phyloP scores from a whole-genome alignment of 2,113 vertebrate genomes.

The Lophochroa leadbeateri region DNA sequence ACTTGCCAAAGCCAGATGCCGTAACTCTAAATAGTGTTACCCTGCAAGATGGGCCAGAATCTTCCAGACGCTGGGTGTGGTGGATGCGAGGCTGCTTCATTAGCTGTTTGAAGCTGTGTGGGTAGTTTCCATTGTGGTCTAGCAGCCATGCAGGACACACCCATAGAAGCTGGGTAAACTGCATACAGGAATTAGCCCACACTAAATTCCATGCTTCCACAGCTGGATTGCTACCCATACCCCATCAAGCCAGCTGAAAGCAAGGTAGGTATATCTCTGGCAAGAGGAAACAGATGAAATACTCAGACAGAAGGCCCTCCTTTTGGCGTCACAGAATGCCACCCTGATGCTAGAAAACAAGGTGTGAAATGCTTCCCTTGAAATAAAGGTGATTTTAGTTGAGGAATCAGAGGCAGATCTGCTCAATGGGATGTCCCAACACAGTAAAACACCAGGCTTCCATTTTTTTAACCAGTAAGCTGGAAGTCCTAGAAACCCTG shows the following conservation, averaged over 20 bases:
- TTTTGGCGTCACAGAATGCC: background rate
- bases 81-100: slow-evolving; percentile 52
- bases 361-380: background rate
- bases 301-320: background rate
- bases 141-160: slow-evolving; percentile 53
- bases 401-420: background rate
- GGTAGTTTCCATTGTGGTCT: slow-evolving; percentile 67
- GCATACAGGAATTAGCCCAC: slow-evolving; percentile 33
- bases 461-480: background rate
- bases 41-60: slow-evolving; percentile 54
- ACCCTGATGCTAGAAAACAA: background rate
- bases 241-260: background rate
- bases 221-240: background rate
- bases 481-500: background rate
- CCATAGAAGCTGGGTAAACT: slow-evolving; percentile 45
- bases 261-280: background rate
- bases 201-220: background rate
- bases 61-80: slow-evolving; percentile 57
- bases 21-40: slow-evolving; percentile 35
- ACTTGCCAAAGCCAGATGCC: slow-evolving; percentile 60
- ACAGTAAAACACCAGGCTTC: background rate
- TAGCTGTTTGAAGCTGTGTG: slow-evolving; percentile 63
- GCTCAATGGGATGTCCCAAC: background rate
- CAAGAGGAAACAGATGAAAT: background rate
- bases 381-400: background rate